Evolutionary conservation across 2,113 vertebrate genomes (phyloP).

Genomic region (Pungitius pungitius): DNA sequence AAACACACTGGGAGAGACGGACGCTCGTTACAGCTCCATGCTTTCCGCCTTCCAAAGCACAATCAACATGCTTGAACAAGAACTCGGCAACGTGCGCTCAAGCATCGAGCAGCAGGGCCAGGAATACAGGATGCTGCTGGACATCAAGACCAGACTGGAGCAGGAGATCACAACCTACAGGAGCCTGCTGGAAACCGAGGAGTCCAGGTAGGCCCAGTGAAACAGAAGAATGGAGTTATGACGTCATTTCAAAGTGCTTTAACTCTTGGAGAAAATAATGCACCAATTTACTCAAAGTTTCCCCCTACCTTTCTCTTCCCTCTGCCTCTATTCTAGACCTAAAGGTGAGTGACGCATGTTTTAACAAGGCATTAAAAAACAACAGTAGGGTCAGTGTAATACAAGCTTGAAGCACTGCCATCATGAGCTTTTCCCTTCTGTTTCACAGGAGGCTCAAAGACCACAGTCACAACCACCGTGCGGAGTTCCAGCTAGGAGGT

Average conservation of each 20-base stretch:
- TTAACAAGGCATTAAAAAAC: background rate
- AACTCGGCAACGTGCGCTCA: slow-evolving; percentile 71
- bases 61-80: slow-evolving; percentile 79
- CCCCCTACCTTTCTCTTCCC: slow-evolving; percentile 3
- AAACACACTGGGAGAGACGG: slow-evolving; percentile 80
- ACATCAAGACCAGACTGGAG: slow-evolving; percentile 83
- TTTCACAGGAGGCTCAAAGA: slow-evolving; percentile 69
- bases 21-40: slow-evolving; percentile 78
- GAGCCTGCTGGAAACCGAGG: slow-evolving; percentile 81
- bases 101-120: slow-evolving; percentile 81
- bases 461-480: slow-evolving; percentile 70
- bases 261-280: background rate
- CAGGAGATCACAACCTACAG: slow-evolving; percentile 85
- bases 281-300: slow-evolving; percentile 14
- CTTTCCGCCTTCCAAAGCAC: slow-evolving; percentile 76
- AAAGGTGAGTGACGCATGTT: slow-evolving; percentile 48
- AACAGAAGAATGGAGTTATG: background rate
- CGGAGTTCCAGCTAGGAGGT: slow-evolving; percentile 59
- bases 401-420: background rate
- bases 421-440: slow-evolving; percentile 15
- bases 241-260: background rate
- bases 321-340: slow-evolving; percentile 50
- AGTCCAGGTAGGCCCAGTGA: slow-evolving; percentile 69
- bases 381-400: background rate
- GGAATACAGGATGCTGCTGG: slow-evolving; percentile 80